phyloP scores from a whole-genome alignment of 2,113 vertebrate species.

The Chaenocephalus aceratus region DNA sequence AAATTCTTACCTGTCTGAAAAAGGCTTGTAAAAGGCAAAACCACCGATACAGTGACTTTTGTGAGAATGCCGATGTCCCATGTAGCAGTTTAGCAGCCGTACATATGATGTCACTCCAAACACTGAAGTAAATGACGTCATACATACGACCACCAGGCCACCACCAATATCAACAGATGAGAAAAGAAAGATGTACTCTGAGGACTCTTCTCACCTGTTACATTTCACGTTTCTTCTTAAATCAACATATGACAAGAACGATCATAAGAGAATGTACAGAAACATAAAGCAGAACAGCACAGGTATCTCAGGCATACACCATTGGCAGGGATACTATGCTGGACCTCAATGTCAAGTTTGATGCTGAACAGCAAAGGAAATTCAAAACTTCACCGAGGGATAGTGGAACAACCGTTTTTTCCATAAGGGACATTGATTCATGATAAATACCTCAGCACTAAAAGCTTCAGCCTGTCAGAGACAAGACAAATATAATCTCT shows the following conservation, averaged over 20 bases:
- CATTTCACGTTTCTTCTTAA: background rate
- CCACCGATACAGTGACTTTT: background rate
- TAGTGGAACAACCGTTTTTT: background rate
- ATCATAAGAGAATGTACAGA: constrained; percentile 19
- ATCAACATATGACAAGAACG: constrained; percentile 3
- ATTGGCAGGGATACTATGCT: constrained; percentile 11
- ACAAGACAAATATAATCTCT: background rate
- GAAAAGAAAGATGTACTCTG: background rate
- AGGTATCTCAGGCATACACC: constrained; percentile 8
- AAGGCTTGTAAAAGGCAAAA: constrained; percentile 16
- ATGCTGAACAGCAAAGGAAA: constrained; percentile 24
- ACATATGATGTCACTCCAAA: constrained; percentile 99
- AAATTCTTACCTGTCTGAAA: constrained; percentile 60
- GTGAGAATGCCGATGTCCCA: constrained; percentile 81
- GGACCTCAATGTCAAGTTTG: constrained; percentile 7
- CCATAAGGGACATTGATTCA: background rate
- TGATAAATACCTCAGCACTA: background rate
- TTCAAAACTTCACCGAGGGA: constrained; percentile 18
- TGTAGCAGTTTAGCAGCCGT: constrained; percentile 96
- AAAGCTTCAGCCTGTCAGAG: background rate
- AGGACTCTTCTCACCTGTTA: constrained; percentile 1
- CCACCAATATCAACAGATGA: constrained; percentile 83
- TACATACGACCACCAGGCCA: constrained; percentile 97
- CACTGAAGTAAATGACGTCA: constrained; percentile 96
- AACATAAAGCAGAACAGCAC: background rate